Conservation (phyloP, 2,888 invertebrate species). For the Xiphydria camelus region DNA sequence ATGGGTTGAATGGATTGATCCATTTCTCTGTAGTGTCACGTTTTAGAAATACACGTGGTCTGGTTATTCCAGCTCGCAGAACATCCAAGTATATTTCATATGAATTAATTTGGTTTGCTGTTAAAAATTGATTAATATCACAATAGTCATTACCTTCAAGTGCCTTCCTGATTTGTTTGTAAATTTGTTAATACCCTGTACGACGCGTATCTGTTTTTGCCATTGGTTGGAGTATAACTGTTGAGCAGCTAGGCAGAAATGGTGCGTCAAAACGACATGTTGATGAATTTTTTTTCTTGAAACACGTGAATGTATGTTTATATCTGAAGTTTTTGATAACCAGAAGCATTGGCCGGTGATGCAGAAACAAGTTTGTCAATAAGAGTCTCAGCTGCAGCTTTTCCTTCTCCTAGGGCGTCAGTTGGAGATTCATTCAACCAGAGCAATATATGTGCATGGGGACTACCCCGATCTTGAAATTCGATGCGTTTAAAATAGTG, state of each 20-base stretch:
- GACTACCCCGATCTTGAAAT: constrained; percentile 47
- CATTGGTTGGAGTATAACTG: constrained; percentile 33
- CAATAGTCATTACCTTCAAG: constrained; percentile 10
- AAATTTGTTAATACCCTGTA: constrained; percentile 13
- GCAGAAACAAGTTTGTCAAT: constrained; percentile 21
- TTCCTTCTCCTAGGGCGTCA: not conserved
- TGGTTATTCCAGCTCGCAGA: constrained; percentile 20
- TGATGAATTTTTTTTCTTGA: constrained; percentile 32
- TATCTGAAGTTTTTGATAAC: constrained; percentile 37
- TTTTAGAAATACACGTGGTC: constrained; percentile 15
- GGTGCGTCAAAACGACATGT: constrained; percentile 43
- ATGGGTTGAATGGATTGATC: constrained; percentile 22
- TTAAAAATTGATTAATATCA: constrained; percentile 5
- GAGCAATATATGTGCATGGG: constrained; percentile 47
- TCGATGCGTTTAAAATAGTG: constrained; percentile 26
- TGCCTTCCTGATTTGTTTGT: constrained; percentile 3
- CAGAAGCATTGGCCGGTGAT: constrained; percentile 27
- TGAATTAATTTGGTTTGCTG: constrained; percentile 22
- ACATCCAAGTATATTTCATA: constrained; percentile 32
- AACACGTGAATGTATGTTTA: constrained; percentile 41
- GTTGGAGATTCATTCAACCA: constrained; percentile 46
- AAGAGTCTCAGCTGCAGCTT: not conserved
- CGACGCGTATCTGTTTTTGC: constrained; percentile 13
- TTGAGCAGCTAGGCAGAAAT: constrained; percentile 38
- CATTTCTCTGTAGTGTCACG: constrained; percentile 14